Conservation (phyloP, 23 tunicate species). For the Oikopleura albicans region DNA sequence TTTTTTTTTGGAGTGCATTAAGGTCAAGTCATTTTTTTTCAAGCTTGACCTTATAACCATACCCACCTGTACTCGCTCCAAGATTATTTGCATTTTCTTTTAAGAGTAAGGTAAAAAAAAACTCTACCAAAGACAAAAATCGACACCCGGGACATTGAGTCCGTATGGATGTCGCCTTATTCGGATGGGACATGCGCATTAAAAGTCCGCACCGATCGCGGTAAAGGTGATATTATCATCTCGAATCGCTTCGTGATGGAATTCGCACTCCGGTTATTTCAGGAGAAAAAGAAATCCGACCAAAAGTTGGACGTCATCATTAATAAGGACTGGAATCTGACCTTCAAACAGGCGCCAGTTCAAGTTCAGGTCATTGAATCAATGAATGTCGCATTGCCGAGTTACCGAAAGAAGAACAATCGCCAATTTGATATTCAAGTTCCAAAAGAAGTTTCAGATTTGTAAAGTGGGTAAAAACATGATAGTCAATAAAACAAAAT, state of each 20-base stretch:
- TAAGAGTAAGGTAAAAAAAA: no score
- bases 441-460: constrained; percentile 11
- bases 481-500: no score
- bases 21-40: no score
- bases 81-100: no score
- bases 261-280: neutral
- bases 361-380: neutral
- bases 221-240: neutral
- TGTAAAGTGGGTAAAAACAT: neutral
- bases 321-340: neutral
- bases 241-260: neutral
- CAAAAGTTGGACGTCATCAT: neutral
- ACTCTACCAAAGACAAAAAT: neutral
- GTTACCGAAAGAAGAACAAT: neutral
- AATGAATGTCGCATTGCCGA: neutral
- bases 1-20: no score
- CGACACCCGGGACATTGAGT: neutral
- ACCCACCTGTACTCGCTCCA: no score
- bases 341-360: neutral
- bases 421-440: neutral
- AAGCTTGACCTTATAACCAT: no score
- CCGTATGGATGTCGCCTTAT: neutral
- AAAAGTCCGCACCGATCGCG: neutral
- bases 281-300: neutral
- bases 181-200: neutral